phyloP scores from a whole-genome alignment of 2,888 invertebrate genomes.

The Xylota segnis region DNA sequence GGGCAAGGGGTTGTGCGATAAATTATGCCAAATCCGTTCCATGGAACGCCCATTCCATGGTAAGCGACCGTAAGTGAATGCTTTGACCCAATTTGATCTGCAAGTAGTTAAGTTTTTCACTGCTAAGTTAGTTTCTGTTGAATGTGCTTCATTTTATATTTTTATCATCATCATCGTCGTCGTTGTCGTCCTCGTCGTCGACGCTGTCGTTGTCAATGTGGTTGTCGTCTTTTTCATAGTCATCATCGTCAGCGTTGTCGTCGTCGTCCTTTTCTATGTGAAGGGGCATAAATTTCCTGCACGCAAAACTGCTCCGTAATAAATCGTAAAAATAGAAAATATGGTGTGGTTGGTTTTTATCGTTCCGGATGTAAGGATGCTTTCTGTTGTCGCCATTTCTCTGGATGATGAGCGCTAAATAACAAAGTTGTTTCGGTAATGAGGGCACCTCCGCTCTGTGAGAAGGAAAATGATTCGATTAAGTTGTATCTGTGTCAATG shows the following conservation, averaged over 20 bases:
- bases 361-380: slow-evolving; percentile 12
- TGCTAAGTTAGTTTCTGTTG: slow-evolving; percentile 14
- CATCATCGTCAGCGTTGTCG: not conserved
- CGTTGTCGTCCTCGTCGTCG: slow-evolving; percentile 4
- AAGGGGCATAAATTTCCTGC: not conserved
- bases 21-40: not conserved
- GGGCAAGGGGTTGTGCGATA: not conserved
- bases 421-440: slow-evolving; percentile 36
- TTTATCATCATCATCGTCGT: not conserved
- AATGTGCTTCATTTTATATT: slow-evolving; percentile 7
- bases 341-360: slow-evolving; percentile 29
- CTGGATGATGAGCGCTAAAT: slow-evolving; percentile 4
- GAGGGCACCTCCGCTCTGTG: slow-evolving; percentile 12
- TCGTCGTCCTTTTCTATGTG: slow-evolving; percentile 4
- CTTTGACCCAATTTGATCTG: slow-evolving; percentile 52
- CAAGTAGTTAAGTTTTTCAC: slow-evolving; percentile 38
- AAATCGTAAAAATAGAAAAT: slow-evolving; percentile 50
- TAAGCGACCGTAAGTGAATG: slow-evolving; percentile 13
- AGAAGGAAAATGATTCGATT: slow-evolving; percentile 16
- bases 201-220: not conserved
- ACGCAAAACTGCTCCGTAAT: slow-evolving; percentile 6
- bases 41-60: not conserved
- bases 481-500: not conserved
- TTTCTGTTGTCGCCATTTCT: slow-evolving; percentile 6
- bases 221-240: slow-evolving; percentile 4